These are phyloP conservation scores for Protobothrops mucrosquamatus DNA, from an alignment of 2,113 vertebrate genomes.

Conservation along the genomic window DNA sequence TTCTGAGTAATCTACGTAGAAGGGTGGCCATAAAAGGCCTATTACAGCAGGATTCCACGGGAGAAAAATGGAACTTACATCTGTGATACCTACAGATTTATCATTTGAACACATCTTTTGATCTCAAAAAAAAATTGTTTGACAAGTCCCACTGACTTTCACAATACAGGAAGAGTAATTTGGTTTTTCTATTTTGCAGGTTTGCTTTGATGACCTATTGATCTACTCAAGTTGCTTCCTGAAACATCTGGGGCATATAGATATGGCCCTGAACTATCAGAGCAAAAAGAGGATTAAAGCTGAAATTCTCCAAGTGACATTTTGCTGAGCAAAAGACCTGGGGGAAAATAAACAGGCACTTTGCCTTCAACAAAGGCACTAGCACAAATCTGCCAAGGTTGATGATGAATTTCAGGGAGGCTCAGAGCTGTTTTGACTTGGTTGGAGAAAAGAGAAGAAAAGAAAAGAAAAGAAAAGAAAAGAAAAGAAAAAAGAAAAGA, in stretches of 20 bases:
- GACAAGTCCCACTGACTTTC: constrained; percentile 8
- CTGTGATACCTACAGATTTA: constrained; percentile 17
- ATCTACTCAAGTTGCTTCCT: constrained; percentile 38
- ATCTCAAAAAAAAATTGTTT: constrained; percentile 27
- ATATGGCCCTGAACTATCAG: constrained; percentile 40
- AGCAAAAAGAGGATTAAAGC: constrained; percentile 51
- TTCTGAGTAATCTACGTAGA: neutral
- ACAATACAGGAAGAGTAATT: constrained; percentile 30
- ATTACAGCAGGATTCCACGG: neutral
- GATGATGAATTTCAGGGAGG: constrained; percentile 10
- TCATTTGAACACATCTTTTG: constrained; percentile 26
- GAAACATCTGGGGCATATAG: constrained; percentile 39
- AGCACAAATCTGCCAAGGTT: constrained; percentile 7
- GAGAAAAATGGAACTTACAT: neutral
- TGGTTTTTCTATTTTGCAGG: constrained; percentile 22
- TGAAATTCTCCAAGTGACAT: constrained; percentile 31
- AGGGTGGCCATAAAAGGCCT: constrained; percentile 4
- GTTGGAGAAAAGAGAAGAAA: neutral
- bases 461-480: neutral
- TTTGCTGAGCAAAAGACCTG: constrained; percentile 45
- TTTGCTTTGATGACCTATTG: constrained; percentile 49
- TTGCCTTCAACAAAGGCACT: constrained; percentile 38
- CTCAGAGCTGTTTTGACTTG: neutral
- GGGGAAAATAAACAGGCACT: constrained; percentile 7
- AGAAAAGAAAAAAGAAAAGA: neutral